Evolutionary conservation across 1,140 invertebrate species (phyloP).

Genomic region (Bombyx mori): DNA sequence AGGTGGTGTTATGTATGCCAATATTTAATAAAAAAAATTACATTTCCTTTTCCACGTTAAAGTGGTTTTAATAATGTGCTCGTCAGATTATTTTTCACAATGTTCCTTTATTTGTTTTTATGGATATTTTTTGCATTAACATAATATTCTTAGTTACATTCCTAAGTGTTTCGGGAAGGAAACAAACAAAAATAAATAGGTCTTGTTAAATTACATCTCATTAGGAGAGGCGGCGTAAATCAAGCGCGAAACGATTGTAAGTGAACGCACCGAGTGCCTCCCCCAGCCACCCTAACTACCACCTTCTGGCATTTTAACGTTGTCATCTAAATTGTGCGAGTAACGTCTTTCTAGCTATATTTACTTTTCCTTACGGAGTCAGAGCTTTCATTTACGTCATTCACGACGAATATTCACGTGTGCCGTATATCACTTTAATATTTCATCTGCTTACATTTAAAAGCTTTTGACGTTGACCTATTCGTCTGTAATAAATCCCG

Average conservation of each 20-base stretch:
- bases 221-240: slow-evolving; percentile 21
- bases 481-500: no score
- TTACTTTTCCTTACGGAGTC: slow-evolving; percentile 3
- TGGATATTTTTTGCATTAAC: no score
- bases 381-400: not conserved
- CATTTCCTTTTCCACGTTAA: no score
- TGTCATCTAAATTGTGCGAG: slow-evolving; percentile 17
- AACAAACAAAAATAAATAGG: slow-evolving; percentile 6
- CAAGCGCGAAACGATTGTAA: slow-evolving; percentile 19
- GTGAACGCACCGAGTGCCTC: slow-evolving; percentile 13
- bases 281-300: slow-evolving; percentile 16
- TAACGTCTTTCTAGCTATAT: slow-evolving; percentile 5
- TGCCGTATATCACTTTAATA: no score
- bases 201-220: slow-evolving; percentile 19
- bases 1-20: no score
- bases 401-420: no score
- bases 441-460: no score
- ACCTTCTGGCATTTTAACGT: slow-evolving; percentile 14
- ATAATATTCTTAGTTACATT: not conserved
- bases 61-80: no score
- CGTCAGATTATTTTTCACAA: no score
- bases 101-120: no score
- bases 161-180: not conserved
- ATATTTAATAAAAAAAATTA: no score
- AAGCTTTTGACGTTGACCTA: no score